These are phyloP conservation scores for Ophioninae sp. DNA, from an alignment of 2,888 invertebrate genomes.

Conservation along the genomic window DNA sequence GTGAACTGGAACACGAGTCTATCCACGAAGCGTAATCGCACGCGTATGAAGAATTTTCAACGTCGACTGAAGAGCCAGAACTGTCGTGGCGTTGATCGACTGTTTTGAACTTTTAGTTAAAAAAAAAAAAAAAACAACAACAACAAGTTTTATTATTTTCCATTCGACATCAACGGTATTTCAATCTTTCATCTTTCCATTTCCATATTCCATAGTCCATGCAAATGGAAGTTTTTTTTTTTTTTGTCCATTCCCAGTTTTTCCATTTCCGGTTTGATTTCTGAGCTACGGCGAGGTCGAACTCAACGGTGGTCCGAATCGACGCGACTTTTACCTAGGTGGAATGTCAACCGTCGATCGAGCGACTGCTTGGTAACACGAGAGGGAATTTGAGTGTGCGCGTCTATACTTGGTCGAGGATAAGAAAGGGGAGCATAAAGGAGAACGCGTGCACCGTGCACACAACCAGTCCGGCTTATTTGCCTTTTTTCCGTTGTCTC, in stretches of 20 bases:
- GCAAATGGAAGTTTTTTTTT: too few species aligned
- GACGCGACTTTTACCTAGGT: background rate
- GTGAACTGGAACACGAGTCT: conserved; percentile 64
- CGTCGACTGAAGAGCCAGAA: conserved; percentile 10
- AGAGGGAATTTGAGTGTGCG: background rate
- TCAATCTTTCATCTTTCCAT: too few species aligned
- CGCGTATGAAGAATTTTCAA: conserved; percentile 21
- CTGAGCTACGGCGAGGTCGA: too few species aligned
- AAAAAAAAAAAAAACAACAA: too few species aligned
- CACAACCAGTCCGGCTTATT: conserved; percentile 36
- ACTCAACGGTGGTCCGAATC: background rate
- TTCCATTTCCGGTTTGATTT: too few species aligned
- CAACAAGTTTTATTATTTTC: too few species aligned
- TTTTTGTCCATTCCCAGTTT: too few species aligned
- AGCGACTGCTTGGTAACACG: conserved; percentile 21
- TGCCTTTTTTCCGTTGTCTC: conserved; percentile 31
- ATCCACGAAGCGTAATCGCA: conserved; percentile 49
- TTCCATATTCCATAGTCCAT: too few species aligned
- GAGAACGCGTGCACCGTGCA: conserved; percentile 52
- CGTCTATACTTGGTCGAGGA: conserved; percentile 10
- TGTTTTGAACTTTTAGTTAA: background rate
- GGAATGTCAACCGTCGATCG: conserved; percentile 5
- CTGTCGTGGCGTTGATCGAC: background rate
- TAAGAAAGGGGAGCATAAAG: conserved; percentile 45
- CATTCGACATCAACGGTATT: too few species aligned